Conservation (phyloP, 2,113 vertebrate genomes). For the Odocoileus hemionus region DNA sequence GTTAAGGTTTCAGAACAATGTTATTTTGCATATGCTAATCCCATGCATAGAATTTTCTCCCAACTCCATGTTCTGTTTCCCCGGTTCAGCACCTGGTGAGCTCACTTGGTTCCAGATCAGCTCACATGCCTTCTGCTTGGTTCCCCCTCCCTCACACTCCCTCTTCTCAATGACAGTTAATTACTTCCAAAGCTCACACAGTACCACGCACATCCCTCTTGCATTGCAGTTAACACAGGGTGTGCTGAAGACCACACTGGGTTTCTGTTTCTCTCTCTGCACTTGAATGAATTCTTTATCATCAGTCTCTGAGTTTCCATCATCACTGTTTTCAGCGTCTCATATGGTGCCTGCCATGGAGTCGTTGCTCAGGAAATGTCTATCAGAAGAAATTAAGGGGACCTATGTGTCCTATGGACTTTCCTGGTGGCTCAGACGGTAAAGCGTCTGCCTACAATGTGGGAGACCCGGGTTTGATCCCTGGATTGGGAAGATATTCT, state of each 20-base stretch:
- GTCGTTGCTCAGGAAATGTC: not conserved
- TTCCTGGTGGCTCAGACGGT: too few relatives aligned
- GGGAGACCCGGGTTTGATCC: too few relatives aligned
- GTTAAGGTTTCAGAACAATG: not conserved
- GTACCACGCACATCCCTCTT: accelerated
- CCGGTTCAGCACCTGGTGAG: not conserved
- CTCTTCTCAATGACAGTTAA: not conserved
- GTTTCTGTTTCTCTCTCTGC: not conserved
- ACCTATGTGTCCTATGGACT: not conserved
- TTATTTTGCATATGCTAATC: not conserved
- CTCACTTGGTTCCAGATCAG: not conserved
- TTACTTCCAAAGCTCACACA: not conserved
- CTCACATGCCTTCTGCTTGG: not conserved
- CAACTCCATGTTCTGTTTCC: not conserved
- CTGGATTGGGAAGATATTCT: too few relatives aligned
- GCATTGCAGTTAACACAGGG: accelerated
- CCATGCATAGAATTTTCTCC: not conserved
- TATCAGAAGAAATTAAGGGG: not conserved
- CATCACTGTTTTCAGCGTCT: not conserved
- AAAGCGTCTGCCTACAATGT: too few relatives aligned
- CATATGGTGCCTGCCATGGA: not conserved
- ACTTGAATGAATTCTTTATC: not conserved
- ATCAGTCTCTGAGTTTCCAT: not conserved
- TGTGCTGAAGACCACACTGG: not conserved
- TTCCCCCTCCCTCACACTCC: not conserved